A percentile compares a stretch with the other conserved stretches of the same genome.
phyloP scores from a whole-genome alignment of 2,888 invertebrate species.

The Mamestra brassicae region DNA sequence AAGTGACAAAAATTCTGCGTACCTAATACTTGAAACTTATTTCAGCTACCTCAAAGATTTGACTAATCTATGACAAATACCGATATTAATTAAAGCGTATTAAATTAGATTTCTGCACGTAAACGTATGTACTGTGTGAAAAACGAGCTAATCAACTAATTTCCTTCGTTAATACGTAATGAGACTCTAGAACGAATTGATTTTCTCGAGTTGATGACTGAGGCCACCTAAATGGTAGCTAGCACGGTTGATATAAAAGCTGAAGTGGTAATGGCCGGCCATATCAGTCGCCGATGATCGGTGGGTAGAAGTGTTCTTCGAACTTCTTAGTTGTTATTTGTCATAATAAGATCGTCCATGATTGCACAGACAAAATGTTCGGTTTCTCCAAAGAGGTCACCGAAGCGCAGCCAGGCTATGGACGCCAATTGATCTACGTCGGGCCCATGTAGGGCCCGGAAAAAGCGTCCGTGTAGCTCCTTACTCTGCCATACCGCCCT shows the following conservation, averaged over 20 bases:
- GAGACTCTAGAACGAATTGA: constrained; percentile 21
- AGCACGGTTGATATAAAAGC: background rate
- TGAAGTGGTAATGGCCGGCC: background rate
- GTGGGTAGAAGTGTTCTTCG: too few relatives aligned
- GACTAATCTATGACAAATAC: constrained; percentile 16
- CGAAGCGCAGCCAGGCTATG: too few relatives aligned
- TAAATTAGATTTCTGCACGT: constrained; percentile 14
- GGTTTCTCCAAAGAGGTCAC: too few relatives aligned
- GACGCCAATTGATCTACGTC: too few relatives aligned
- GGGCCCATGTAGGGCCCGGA: too few relatives aligned
- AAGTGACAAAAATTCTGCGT: too few relatives aligned
- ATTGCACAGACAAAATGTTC: too few relatives aligned
- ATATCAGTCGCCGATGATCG: too few relatives aligned
- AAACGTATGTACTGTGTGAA: background rate
- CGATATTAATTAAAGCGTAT: constrained; percentile 20
- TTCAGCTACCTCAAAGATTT: background rate
- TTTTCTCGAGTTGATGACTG: background rate
- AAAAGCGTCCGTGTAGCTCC: too few relatives aligned
- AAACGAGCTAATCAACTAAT: constrained; percentile 29
- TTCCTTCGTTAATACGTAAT: constrained; percentile 30
- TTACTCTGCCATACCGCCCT: too few relatives aligned
- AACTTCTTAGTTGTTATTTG: too few relatives aligned
- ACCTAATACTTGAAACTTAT: background rate
- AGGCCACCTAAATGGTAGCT: background rate
- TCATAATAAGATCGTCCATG: too few relatives aligned